Evolutionary conservation across 2,888 invertebrate species (phyloP).

Genomic region (Tipula helvola): DNA sequence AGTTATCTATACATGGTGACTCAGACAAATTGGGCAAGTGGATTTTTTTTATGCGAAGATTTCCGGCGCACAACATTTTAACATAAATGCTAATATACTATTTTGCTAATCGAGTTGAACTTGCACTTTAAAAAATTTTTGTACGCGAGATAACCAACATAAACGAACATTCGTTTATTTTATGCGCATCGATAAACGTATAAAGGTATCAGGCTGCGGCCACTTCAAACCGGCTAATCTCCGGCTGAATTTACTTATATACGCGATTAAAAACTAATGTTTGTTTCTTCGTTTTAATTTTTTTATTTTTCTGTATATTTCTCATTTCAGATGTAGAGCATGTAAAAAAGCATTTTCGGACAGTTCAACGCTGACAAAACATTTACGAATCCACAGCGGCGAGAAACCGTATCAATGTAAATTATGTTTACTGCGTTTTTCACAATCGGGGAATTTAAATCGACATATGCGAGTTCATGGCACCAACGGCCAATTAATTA

Average conservation of each 20-base stretch:
- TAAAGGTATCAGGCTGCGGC: not conserved
- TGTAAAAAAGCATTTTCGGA: slow-evolving; percentile 99
- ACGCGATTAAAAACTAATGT: not conserved
- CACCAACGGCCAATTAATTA: slow-evolving; percentile 45
- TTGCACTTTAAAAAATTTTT: not conserved
- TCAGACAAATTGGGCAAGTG: not conserved
- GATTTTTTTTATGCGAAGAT: not conserved
- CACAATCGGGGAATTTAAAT: slow-evolving; percentile 96
- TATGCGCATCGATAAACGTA: not conserved
- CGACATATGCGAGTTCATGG: slow-evolving; percentile 98
- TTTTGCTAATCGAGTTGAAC: not conserved
- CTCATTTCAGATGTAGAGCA: slow-evolving; percentile 58
- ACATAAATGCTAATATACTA: no score
- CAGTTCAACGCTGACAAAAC: slow-evolving; percentile 95
- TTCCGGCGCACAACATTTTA: not conserved
- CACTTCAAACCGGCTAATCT: not conserved
- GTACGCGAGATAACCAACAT: not conserved
- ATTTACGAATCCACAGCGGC: slow-evolving; percentile 69
- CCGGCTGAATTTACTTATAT: not conserved
- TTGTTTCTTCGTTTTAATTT: not conserved
- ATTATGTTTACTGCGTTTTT: slow-evolving; percentile 88
- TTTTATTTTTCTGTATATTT: not conserved
- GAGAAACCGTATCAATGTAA: slow-evolving; percentile 98
- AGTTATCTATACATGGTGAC: not conserved
- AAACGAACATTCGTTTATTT: not conserved